Evolutionary conservation across 1,140 invertebrate genomes (phyloP).

Genomic region (Hermetia illucens): DNA sequence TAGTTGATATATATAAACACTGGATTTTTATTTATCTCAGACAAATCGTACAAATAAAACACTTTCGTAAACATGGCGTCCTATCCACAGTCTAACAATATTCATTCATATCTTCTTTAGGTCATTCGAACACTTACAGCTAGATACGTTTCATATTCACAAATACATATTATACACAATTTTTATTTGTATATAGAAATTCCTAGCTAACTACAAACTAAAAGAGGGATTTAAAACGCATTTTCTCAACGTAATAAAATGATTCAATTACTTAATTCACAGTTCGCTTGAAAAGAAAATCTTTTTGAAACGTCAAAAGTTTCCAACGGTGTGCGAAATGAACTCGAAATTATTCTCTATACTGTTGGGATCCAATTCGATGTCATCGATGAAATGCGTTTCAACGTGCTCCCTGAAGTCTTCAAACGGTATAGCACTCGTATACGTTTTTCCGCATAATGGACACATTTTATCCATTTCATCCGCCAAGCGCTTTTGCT

Average conservation of each 20-base stretch:
- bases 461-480: conserved; percentile 32
- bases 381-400: conserved; percentile 31
- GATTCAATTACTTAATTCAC: not conserved
- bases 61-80: not conserved
- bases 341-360: conserved; percentile 26
- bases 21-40: not conserved
- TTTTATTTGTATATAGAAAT: not conserved
- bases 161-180: too few relatives aligned
- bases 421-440: conserved; percentile 24
- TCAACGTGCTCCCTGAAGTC: conserved; percentile 34
- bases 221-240: not conserved
- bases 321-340: conserved; percentile 23
- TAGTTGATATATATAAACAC: conserved; percentile 4
- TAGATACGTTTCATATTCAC: too few relatives aligned
- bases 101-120: too few relatives aligned
- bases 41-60: not conserved
- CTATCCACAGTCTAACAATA: not conserved
- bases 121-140: too few relatives aligned
- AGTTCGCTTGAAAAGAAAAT: conserved; percentile 8
- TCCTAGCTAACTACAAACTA: not conserved
- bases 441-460: conserved; percentile 31
- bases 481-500: conserved; percentile 20
- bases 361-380: conserved; percentile 9
- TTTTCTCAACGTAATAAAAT: not conserved
- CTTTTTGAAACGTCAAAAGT: conserved; percentile 21